These are phyloP conservation scores for Epinotia brunnichana DNA, from an alignment of 2,888 invertebrate species.

Conservation along the genomic window DNA sequence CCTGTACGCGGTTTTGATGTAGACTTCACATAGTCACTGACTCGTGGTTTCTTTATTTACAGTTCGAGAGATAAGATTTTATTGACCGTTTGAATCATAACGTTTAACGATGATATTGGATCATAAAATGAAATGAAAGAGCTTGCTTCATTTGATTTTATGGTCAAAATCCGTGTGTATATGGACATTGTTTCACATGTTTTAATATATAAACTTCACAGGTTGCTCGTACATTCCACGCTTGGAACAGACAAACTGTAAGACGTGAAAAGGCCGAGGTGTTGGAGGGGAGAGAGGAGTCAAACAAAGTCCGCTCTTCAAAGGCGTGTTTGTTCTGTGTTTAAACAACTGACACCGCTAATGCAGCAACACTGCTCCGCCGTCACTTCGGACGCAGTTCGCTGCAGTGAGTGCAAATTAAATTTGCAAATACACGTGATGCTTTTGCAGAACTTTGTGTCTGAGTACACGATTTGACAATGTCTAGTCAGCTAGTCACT, in stretches of 20 bases:
- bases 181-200: conserved; percentile 13
- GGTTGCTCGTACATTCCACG: conserved; percentile 63
- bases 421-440: conserved; percentile 29
- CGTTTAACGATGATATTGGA: conserved; percentile 25
- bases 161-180: not conserved
- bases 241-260: conserved; percentile 62
- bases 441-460: conserved; percentile 22
- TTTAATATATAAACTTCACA: conserved; percentile 52
- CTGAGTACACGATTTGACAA: conserved; percentile 1
- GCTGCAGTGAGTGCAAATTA: conserved; percentile 31
- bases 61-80: conserved; percentile 35
- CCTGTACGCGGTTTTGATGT: conserved; percentile 50
- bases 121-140: conserved; percentile 31
- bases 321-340: conserved; percentile 63
- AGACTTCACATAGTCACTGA: conserved; percentile 47
- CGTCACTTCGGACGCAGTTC: conserved; percentile 16
- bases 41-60: conserved; percentile 42
- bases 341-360: conserved; percentile 72
- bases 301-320: conserved; percentile 72
- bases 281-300: conserved; percentile 63
- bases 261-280: conserved; percentile 75
- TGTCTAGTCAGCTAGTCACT: conserved; percentile 14
- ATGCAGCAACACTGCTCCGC: conserved; percentile 59
- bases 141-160: conserved; percentile 20
- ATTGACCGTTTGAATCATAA: conserved; percentile 35